A percentile compares a stretch with the other conserved stretches of the same genome.
Evolutionary conservation across 2,113 vertebrate genomes (phyloP).

Genomic region (Meleagris gallopavo): DNA sequence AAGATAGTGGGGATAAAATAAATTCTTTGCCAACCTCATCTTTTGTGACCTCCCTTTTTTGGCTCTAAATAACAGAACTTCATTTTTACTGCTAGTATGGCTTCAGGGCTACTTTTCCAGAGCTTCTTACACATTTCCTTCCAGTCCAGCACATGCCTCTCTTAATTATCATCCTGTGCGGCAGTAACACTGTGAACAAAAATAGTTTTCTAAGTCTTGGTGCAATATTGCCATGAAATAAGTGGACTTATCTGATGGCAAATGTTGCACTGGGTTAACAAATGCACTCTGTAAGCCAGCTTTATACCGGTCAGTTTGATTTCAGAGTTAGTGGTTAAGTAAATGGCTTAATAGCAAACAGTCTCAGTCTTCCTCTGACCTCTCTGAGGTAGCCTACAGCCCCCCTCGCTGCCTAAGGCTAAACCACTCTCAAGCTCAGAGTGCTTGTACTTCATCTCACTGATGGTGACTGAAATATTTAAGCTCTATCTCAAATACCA

Average conservation of each 20-base stretch:
- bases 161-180: not conserved
- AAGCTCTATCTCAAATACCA: not conserved
- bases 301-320: not conserved
- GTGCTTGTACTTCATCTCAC: not conserved
- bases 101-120: slow-evolving; percentile 18
- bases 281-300: not conserved
- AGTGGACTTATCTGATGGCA: not conserved
- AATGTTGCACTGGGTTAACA: not conserved
- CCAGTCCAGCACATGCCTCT: not conserved
- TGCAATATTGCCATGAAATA: not conserved
- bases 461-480: not conserved
- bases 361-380: not conserved
- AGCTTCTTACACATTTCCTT: not conserved
- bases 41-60: slow-evolving; percentile 11
- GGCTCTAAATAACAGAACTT: slow-evolving; percentile 18
- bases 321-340: not conserved
- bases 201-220: not conserved
- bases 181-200: not conserved
- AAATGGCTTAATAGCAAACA: not conserved
- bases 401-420: not conserved
- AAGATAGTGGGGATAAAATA: not conserved
- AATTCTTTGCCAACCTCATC: not conserved
- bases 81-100: not conserved
- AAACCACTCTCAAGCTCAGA: not conserved
- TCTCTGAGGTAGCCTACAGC: not conserved